Base-by-base conservation (phyloP, 2,888 invertebrate species). In the Thymelicus lineola region DNA sequence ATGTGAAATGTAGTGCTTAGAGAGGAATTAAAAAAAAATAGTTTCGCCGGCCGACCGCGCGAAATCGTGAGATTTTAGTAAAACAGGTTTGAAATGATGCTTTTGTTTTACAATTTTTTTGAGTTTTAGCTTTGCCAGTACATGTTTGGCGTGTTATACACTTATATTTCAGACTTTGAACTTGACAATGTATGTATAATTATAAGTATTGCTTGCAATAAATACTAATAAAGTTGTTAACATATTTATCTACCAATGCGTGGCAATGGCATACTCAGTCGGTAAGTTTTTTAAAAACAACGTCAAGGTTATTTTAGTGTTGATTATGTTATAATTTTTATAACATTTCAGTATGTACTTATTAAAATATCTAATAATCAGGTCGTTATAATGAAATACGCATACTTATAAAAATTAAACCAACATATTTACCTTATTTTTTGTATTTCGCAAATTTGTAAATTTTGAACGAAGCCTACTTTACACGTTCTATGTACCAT, bases 51-150 rank as follows among this genome's bases (percentile, higher is more conserved):
- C 82, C 81, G 79, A 77, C 75, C 75, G 79, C 82, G 86, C 82
- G 82, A 86, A 86, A 83, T 86, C 85, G 83, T 84, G 84, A 87
- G 87, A 88, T 88, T 91, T 90, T 79, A 76, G 77, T 77, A 79
- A 80, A 70, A 79, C 80, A 75, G 88, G 90, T 89, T 90, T 86
- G 76, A 75, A 70, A 64, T 63, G 74, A 69, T 72, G 77, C 76
- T 77, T 77, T 78, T 76, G 78, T 82, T 82, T 79, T 81, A 79
- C 72, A 72, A 77, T 73, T 76, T 83, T 86, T 82, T 84, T 80
- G 79, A 78, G 81, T 85, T 86, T 79, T 75, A 76, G 68, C 80
- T 79, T 80, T 81, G 74, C 74, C 71, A 69, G 63, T 69, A 35
- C 45, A 64, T 42, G 59, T 53, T 17, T 42, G 53, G 50, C 63